Evolutionary conservation across 2,113 vertebrate genomes (phyloP).

Genomic region (Anolis carolinensis): DNA sequence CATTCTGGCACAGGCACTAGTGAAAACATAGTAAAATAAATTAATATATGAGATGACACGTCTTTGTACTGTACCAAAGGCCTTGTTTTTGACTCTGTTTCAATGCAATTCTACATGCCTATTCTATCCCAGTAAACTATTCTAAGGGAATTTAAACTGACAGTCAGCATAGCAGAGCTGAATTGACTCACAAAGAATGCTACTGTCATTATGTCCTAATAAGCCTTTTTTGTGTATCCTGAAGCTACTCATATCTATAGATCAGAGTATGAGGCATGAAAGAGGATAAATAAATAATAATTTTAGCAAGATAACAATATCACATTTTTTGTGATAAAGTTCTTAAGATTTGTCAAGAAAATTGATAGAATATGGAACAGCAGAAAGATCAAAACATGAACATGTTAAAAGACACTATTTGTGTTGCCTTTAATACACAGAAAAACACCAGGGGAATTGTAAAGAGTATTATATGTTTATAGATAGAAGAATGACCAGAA

Average conservation of each 20-base stretch:
- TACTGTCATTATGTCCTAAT: background rate
- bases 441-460: background rate
- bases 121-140: background rate
- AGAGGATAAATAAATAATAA: background rate
- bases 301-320: background rate
- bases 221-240: background rate
- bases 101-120: background rate
- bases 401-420: background rate
- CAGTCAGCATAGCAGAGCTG: background rate
- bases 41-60: background rate
- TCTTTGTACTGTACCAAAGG: background rate
- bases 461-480: background rate
- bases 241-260: background rate
- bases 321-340: background rate
- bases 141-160: conserved; percentile 12
- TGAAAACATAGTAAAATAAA: background rate
- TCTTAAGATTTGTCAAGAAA: background rate
- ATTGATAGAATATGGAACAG: background rate
- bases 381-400: background rate
- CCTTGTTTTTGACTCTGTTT: background rate
- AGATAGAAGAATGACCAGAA: background rate
- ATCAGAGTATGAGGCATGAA: background rate
- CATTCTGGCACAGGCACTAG: background rate
- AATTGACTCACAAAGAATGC: background rate
- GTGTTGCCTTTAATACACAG: background rate